Base-by-base conservation (phyloP, 1,140 invertebrate species). In the Drosophila nannoptera region DNA sequence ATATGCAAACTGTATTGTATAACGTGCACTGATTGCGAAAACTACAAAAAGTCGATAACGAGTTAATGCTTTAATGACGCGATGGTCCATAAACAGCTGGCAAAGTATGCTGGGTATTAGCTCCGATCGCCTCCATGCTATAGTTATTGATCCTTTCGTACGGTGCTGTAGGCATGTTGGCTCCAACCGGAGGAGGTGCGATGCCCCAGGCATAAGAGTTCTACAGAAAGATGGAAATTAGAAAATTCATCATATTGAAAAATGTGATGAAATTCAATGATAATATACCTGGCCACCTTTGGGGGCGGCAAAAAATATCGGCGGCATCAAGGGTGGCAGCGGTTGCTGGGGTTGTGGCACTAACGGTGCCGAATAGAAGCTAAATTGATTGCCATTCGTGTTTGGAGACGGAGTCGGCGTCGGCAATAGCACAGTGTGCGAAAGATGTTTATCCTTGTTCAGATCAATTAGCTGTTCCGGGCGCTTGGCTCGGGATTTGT, bases 371-470 rank as follows among this genome's bases (percentile, higher is more conserved):
- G 59, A 48, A 40, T 65, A 71, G 40, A 77, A 84, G 31, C 49
- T 77, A 2, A 84, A 84, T 22, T 80, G 69, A 36, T 56, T 73
- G 40, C 73, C 63, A 38, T 43, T 74, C 0, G 80, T 53, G n/a
- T 53, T 71, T 7, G 80, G 80, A 31, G 80, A 86, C 9, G 81
- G 80, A 4, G 77, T 73, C 9, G 73, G 69, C 7, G 75, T 83
- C 5, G 69, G 80, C 45, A 84, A 22, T n/a, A 77, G 16, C 5
- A 62, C 42, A 0, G 61, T 49, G 40, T 75, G 64, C 0, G 52
- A 52, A 6, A 73, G 40, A 3, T 60, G 48, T 29, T 29, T 33
- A 48, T 76, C 69, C 22, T 73, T 67, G 16, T 42, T 9, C 0
- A 84, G 29, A 6, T 80, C 61, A 0, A 64, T 29, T 7, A 84